Evolutionary conservation across 2,113 vertebrate species (phyloP), one percentile per base, ranked within the genome.

Genomic region (Eublepharis macularius): DNA sequence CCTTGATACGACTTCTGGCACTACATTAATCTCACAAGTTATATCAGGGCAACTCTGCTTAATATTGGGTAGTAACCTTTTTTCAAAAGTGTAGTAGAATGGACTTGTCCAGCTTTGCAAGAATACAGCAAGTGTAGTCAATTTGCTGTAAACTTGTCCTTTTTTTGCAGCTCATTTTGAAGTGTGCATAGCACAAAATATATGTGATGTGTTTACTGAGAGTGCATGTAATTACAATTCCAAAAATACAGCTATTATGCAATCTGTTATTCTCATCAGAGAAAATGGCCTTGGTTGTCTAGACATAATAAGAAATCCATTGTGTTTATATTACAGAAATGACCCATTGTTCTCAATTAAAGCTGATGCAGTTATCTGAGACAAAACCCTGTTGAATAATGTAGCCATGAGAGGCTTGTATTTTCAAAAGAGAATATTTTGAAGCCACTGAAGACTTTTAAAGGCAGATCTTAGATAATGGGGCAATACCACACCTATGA

Each of bases 401-500:
- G 14, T 45, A 19, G 11, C 41, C 43, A 49, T 21, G 34, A 41
- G 43, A 34, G 39, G n/a, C 29, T 51, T 76, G 49, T 34, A 9
- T n/a, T 80, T 68, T 47, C 39, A 68, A 9, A 41, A 17, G 32
- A 68, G 63, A 68, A 47, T 80, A 29, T 41, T 60, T 78, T 68
- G 45, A 80, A 68, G 43, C 32, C 60, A 45, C n/a, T 68, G 14
- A n/a, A 49, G 7, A 16, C 41, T 66, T 41, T 16, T 45, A 65
- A 43, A 3, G 14, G 49, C 6, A n/a, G 65, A 45, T 26, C 26
- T 41, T 66, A 57, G 81, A 80, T 70, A 43, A 96, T 96, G 95
- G 96, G 95, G 10, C 96, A 97, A 78, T 17, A 91, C 1, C 95
- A 96, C 72, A 92, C 85, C 45, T 29, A 90, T 21, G 87, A 82